Base-by-base conservation (phyloP, 2,888 invertebrate species). In the Zhuqinia jingwanae region DNA sequence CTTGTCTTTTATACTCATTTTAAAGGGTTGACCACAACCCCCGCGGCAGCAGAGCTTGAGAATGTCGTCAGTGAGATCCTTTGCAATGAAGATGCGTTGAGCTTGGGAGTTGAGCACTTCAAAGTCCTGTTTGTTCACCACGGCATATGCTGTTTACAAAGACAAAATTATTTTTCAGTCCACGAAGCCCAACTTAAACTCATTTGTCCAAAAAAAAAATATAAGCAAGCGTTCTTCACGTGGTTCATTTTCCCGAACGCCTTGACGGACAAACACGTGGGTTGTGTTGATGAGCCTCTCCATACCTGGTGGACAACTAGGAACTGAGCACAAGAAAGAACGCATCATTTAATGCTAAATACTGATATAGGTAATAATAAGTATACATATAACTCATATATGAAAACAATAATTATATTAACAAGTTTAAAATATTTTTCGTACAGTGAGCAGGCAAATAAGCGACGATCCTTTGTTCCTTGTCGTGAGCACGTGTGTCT, bases 271-370 rank as follows among this genome's bases (percentile, higher is more conserved):
- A 58, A 89, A 89, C n/a, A 89, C 42, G 47, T 88, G 89, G 20
- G 75, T 80, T 6, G 88, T 85, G 30, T 68, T 63, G 20, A 89
- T 83, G 10, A 89, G 76, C 22, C 75, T 68, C 42, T 89, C 89
- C 85, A 89, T 87, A 27, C 89, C 89, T 10, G 89, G 89, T 36
- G 89, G 89, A 80, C 89, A 89, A 47, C 87, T 88, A 11, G 89
- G 89, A 88, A 60, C 89, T 89, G 60, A n/a, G n/a, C n/a, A n/a
- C n/a, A n/a, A n/a, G n/a, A n/a, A n/a, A n/a, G n/a, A n/a, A n/a
- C n/a, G n/a, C n/a, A n/a, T n/a, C n/a, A n/a, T n/a, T n/a, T n/a
- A n/a, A n/a, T n/a, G n/a, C n/a, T n/a, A n/a, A n/a, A n/a, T n/a
- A n/a, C n/a, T n/a, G n/a, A n/a, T n/a, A n/a, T n/a, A n/a, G n/a